Evolutionary conservation across 2,888 invertebrate genomes (phyloP), one percentile per base, ranked within the genome.

Genomic region (Rhyacophila evoluta): DNA sequence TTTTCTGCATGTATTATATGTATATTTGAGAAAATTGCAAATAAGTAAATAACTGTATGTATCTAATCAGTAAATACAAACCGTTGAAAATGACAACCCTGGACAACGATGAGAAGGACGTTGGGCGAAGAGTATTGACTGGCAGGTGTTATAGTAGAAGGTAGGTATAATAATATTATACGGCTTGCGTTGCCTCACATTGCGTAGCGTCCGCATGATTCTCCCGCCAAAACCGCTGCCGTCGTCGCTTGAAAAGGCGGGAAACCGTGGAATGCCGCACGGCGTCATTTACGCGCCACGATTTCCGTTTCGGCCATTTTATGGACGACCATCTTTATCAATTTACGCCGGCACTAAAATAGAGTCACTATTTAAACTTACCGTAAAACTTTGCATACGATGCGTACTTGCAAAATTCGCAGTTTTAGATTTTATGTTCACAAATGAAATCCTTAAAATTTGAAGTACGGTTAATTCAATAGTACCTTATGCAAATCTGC

Each of bases 201-300:
- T 12, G 41, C 41, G 41, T 4, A 2, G 41, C 15, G 41, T 41
- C 41, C 41, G 41, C 41, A n/a, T 41, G 41, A 41, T 41, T 55
- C 25, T 55, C 55, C 55, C 55, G 55, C 55, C 19, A 55, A 55
- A 55, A 55, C 55, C 55, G 55, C 55, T 55, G 19, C 55, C 15
- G 19, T 15, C 55, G 19, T 55, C 55, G 19, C 25, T 25, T 19
- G 1, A 19, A 55, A 55, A 8, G 55, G 55, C 55, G 55, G 55
- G 55, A 55, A 55, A 55, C 8, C 8, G 3, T 25, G 55, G 39
- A 55, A 55, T 55, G 55, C 55, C 15, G 15, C 12, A 15, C 39
- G n/a, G 39, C 39, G 39, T 39, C 55, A 55, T 55, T 55, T 55
- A 55, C 55, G 55, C 55, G 55, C 55, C 55, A 55, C 12, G 19